A percentile compares a stretch with the other conserved stretches of the same genome.
phyloP scores from a whole-genome alignment of 2,113 vertebrate genomes.

The Equus quagga region DNA sequence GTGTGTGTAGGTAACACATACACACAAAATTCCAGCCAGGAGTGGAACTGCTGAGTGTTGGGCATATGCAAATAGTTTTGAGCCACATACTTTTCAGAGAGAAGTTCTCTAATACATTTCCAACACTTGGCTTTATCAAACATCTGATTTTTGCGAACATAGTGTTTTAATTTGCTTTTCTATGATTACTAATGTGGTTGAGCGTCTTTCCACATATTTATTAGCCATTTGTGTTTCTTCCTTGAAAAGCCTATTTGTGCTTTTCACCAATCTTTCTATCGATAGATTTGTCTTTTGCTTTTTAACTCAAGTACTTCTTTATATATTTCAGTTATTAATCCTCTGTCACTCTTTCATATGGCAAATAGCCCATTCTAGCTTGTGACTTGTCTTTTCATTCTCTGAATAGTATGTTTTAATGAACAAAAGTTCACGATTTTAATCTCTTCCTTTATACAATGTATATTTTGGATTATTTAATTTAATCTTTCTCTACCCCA shows the following conservation, averaged over 20 bases:
- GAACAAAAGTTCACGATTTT: not conserved
- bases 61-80: not conserved
- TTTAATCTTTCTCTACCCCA: not conserved
- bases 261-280: slow-evolving; percentile 26
- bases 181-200: not conserved
- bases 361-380: not conserved
- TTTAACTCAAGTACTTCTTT: not conserved
- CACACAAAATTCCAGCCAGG: not conserved
- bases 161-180: not conserved
- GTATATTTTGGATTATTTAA: slow-evolving; percentile 9
- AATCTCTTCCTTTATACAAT: not conserved
- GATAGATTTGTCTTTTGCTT: not conserved
- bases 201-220: not conserved
- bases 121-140: not conserved
- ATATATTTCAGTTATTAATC: not conserved
- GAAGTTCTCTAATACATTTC: not conserved
- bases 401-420: not conserved
- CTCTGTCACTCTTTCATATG: not conserved
- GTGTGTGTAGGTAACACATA: not conserved
- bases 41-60: not conserved
- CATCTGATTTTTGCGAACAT: not conserved
- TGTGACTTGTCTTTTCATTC: not conserved
- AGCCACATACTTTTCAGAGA: not conserved
- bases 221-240: slow-evolving; percentile 3
- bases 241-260: not conserved